Base-by-base conservation (phyloP, 2,888 invertebrate species). In the Palloptera scutellata region DNA sequence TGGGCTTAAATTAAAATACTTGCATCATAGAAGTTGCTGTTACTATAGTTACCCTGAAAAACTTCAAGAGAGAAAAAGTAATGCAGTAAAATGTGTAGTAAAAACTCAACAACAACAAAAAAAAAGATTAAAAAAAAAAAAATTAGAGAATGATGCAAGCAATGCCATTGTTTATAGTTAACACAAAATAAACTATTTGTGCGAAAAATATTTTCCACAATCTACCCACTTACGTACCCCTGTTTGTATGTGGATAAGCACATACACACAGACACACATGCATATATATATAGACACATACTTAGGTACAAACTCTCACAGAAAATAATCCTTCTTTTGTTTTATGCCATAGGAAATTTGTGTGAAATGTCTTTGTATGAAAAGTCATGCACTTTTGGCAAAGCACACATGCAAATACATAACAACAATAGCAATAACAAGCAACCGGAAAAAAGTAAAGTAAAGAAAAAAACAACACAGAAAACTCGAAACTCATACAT, bases 151-250 rank as follows among this genome's bases (percentile, higher is more conserved):
- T 48, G 48, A 48, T n/a, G 11, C 48, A 13, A 48, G 12, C 48
- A 8, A 48, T 48, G 48, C 48, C 48, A 48, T 48, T 48, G 48
- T 48, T 48, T 48, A 48, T 48, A 10, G 48, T 48, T 11, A 48
- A 48, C 48, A 48, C 30, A 30, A 13, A 48, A 48, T 11, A 48
- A 48, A 48, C 48, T 48, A 15, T 48, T 3, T 48, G 8, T 48
- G 48, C 10, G 48, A 48, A 48, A 48, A 48, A n/a, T 48, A n/a
- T 48, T 48, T n/a, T 13, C 48, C 48, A 48, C 48, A 48, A 48
- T 48, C 15, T 8, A 11, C 48, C 6, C 15, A n/a, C 15, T 48
- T 48, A 48, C 48, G 4, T 48, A 48, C 10, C 6, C 15, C 0
- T 48, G 15, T 48, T 13, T 48, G 15, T 48, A 11, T 48, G 48